Evolutionary conservation across 2,888 invertebrate species (phyloP), one percentile per base, ranked within the genome.

Genomic region (Tenthredo scrophulariae): DNA sequence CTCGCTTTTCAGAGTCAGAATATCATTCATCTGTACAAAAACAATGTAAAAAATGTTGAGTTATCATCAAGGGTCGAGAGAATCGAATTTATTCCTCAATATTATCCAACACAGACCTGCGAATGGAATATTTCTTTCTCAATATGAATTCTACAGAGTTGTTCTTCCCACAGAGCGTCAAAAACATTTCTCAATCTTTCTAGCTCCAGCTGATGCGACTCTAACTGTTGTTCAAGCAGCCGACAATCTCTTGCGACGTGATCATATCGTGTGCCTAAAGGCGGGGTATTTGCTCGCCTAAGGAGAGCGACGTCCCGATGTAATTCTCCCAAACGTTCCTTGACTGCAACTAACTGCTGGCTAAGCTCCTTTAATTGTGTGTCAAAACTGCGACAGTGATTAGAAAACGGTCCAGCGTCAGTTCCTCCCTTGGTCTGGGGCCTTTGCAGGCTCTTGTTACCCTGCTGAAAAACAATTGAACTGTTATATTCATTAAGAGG

Each of bases 121-220:
- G 94, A 94, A 89, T 95, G 94, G 88, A 95, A 96, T 62, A 96
- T 94, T 89, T 96, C 96, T 91, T 97, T 96, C 91, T 97, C 97
- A 9, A 96, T 94, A 77, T 96, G 94, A 86, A 97, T 95, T 86
- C 96, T 94, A 92, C 96, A 96, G 40, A 96, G 92, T 89, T 96
- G 96, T 89, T 96, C 96, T 90, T 97, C 96, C 97, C 97, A 97
- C 2, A 96, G 94, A 75, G 95, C 93, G 87, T 96, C 96, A 88
- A 96, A 96, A 6, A 95, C 94, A 7, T 94, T 93, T 84, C 95
- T 94, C 90, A 96, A 94, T 75, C 95, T 93, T 86, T 96, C 96
- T 86, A 96, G 91, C 90, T 96, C 96, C 62, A 94, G 93, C 88
- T 95, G 95, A 89, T 96, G 95, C 86, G 95, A 93, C 87, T 95